Evolutionary conservation across 2,888 invertebrate species (phyloP), one percentile per base, ranked within the genome.

Genomic region (Ernsta delagoae): DNA sequence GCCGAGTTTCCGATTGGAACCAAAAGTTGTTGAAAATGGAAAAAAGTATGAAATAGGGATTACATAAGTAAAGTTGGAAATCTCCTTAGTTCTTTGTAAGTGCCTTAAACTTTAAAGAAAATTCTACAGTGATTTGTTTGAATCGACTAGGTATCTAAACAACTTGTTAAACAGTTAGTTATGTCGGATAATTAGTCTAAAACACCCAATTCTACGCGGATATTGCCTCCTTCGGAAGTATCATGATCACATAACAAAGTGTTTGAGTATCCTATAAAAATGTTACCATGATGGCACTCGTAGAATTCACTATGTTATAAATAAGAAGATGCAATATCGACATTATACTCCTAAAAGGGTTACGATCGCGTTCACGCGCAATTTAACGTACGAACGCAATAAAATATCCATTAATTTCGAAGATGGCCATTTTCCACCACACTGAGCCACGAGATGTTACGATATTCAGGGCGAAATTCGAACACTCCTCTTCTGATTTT

Each of bases 391-490:
- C 83, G 84, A 83, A 88, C 87, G 88, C 85, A 89, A 90, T 90
- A 86, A 88, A 90, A 90, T 88, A 88, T 89, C 92, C 92, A 92
- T 92, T 92, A 91, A 92, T 89, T 88, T 85, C 83, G 83, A 83
- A 85, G 88, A 89, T 87, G 86, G 86, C 86, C 85, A 91, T 92
- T 92, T 92, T 92, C 89, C 88, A 82, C 78, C 72, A 80, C 79
- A 79, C 75, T 87, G 90, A 86, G 77, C 88, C 79, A 76, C 75
- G 80, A 85, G 84, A 84, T 81, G 84, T 85, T 82, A 75, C 78
- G 79, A 83, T 82, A 81, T 83, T 83, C 79, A 79, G 80, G 81
- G 80, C 78, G 77, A 80, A 73, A 70, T 72, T 71, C 34, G 69
- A 45, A 62, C n/a, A 57, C 68, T 45, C 67, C 68, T 67, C 65